Evolutionary conservation across 2,888 invertebrate genomes (phyloP).

Genomic region (Taenaris catops): DNA sequence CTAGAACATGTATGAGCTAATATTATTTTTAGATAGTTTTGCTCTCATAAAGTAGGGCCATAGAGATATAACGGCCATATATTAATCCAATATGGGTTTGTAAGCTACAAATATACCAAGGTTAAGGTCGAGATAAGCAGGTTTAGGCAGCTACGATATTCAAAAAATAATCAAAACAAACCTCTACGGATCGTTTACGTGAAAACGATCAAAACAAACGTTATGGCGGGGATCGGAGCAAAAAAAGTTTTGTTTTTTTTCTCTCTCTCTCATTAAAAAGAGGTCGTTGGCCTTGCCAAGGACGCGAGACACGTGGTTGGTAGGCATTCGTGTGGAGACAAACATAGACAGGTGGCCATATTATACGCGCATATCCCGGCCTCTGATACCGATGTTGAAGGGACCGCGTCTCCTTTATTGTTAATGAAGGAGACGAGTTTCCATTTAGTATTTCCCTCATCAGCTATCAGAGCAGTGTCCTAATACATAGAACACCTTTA

Average conservation of each 20-base stretch:
- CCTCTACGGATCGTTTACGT: conserved; percentile 55
- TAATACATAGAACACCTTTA: too few species aligned
- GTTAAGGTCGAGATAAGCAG: too few species aligned
- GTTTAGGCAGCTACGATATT: too few species aligned
- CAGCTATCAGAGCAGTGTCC: too few species aligned
- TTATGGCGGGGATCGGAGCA: conserved; percentile 53
- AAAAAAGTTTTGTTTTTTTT: conserved; percentile 52
- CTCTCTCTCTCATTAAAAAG: conserved; percentile 45
- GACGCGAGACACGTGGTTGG: conserved; percentile 68
- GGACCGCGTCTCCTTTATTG: too few species aligned
- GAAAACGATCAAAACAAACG: conserved; percentile 75
- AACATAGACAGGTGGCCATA: conserved; percentile 32
- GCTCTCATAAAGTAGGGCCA: neutral
- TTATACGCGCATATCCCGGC: conserved; percentile 9
- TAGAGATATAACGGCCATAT: conserved; percentile 42
- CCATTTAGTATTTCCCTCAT: too few species aligned
- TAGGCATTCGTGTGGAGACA: conserved; percentile 44
- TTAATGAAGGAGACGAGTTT: too few species aligned
- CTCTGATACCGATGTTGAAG: too few species aligned
- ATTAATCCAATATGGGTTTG: conserved; percentile 34
- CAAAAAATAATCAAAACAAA: conserved; percentile 45
- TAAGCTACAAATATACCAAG: too few species aligned
- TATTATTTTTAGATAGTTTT: too few species aligned
- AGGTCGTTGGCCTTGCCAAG: conserved; percentile 69
- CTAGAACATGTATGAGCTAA: too few species aligned